Evolutionary conservation across 2,888 invertebrate species (phyloP).

Genomic region (Cheilosia pagana): DNA sequence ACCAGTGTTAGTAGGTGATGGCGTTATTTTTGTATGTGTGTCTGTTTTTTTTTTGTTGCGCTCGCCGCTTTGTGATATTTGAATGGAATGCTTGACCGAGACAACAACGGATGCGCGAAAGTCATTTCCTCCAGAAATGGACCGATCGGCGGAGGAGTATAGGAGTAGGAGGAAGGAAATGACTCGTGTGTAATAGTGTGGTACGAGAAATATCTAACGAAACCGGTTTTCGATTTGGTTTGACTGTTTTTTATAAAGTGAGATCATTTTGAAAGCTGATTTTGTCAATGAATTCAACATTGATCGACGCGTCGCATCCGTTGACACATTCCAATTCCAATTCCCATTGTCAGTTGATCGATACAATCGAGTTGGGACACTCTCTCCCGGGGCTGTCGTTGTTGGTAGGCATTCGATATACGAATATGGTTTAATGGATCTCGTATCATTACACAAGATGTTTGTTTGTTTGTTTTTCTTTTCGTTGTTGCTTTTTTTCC

Average conservation of each 20-base stretch:
- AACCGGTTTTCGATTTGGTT: slow-evolving; percentile 85
- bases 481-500: slow-evolving; percentile 31
- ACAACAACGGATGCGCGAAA: slow-evolving; percentile 58
- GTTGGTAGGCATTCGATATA: slow-evolving; percentile 5
- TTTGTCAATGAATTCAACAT: slow-evolving; percentile 83
- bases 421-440: slow-evolving; percentile 16
- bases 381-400: slow-evolving; percentile 22
- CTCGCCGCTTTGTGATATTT: slow-evolving; percentile 8
- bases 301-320: slow-evolving; percentile 65
- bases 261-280: slow-evolving; percentile 85
- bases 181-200: slow-evolving; percentile 35
- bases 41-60: not conserved
- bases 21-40: slow-evolving; percentile 29
- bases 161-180: slow-evolving; percentile 41
- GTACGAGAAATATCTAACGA: slow-evolving; percentile 79
- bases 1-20: slow-evolving; percentile 59
- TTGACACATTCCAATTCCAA: slow-evolving; percentile 62
- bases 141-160: slow-evolving; percentile 4
- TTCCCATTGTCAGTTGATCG: slow-evolving; percentile 5
- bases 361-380: slow-evolving; percentile 62
- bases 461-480: slow-evolving; percentile 47
- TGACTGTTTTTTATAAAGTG: slow-evolving; percentile 84
- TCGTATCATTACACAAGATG: slow-evolving; percentile 62
- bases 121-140: slow-evolving; percentile 54
- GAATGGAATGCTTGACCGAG: slow-evolving; percentile 58